phyloP scores from a whole-genome alignment of 2,113 vertebrate genomes.

The Daboia siamensis region DNA sequence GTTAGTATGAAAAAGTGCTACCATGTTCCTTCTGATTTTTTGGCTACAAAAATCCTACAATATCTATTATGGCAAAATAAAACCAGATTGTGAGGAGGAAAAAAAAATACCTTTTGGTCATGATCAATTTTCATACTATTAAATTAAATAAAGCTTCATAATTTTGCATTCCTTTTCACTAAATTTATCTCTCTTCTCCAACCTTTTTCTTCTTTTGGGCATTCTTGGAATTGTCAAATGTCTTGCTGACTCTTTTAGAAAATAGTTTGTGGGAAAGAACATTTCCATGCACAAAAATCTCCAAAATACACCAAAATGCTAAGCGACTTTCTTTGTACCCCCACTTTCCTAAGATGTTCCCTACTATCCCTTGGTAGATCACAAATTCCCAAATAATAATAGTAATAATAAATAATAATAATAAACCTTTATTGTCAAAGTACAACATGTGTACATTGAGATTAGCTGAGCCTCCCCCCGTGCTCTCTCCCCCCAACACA shows the following conservation, averaged over 20 bases:
- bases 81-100: constrained; percentile 15
- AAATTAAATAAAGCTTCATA: constrained; percentile 11
- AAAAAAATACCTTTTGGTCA: neutral
- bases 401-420: no score
- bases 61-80: neutral
- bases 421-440: no score
- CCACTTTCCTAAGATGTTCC: neutral
- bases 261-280: neutral
- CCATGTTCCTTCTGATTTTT: neutral
- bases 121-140: constrained; percentile 19
- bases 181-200: neutral
- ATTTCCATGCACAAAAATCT: neutral
- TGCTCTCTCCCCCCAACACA: no score
- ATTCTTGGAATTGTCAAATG: neutral
- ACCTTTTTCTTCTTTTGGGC: neutral
- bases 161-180: neutral
- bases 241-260: neutral
- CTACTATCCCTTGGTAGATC: neutral
- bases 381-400: no score
- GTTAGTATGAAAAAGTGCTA: neutral
- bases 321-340: neutral
- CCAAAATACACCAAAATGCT: neutral
- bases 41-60: neutral
- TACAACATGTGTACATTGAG: no score
- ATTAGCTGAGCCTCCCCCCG: no score